Conservation (phyloP, 1,140 invertebrate species). For the Coptotermes formosanus region DNA sequence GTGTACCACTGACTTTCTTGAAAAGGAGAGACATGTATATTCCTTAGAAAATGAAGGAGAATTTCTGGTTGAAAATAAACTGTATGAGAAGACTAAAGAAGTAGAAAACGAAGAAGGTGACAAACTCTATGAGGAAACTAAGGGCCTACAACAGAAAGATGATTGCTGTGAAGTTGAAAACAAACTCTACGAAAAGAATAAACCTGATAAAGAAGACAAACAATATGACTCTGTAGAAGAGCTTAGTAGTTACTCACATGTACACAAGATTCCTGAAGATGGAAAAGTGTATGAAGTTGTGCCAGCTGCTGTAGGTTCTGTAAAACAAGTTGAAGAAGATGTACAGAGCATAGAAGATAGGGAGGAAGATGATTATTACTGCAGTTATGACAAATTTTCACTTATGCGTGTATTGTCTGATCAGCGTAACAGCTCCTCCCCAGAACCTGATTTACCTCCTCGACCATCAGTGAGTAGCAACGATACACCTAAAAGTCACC, state of each 20-base stretch:
- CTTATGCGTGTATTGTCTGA: not conserved
- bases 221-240: not conserved
- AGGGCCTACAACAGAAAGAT: not conserved
- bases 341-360: not conserved
- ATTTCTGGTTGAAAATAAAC: not conserved
- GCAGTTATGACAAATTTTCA: not conserved
- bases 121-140: not conserved
- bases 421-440: not conserved
- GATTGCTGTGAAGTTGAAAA: not conserved
- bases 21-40: not conserved
- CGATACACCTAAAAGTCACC: too few species aligned
- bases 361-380: constrained; percentile 22
- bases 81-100: too few species aligned
- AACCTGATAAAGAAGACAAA: not conserved
- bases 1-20: not conserved
- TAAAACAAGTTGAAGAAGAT: not conserved
- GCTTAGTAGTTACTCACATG: not conserved
- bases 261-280: not conserved
- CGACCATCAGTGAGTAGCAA: not conserved
- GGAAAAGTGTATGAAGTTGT: constrained; percentile 4
- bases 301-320: not conserved
- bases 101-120: too few species aligned
- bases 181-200: not conserved
- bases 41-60: not conserved
- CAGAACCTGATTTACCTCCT: constrained; percentile 23